Evolutionary conservation across 2,797 vertebrate genomes (phyloP), one percentile per base, ranked within the genome.

Genomic region (Pseudochirops corinnae): DNA sequence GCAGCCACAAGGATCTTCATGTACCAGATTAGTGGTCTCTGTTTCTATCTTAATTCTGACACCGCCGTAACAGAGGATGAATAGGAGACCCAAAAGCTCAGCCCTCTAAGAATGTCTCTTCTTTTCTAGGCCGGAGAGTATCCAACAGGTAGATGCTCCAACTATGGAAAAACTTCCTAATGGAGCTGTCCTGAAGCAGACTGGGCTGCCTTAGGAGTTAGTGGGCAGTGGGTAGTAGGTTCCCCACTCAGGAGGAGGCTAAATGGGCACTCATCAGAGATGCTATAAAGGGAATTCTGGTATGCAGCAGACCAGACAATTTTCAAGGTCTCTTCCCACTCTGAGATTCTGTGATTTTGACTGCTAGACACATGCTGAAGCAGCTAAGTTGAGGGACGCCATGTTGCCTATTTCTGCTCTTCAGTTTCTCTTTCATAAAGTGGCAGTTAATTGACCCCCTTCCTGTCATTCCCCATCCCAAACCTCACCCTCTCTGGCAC

Each of bases 1-100:
- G n/a, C n/a, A 74, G 14, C 16, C 18, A 62, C n/a, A 74, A 7
- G 12, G 67, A 74, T 39, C n/a, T 74, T 9, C 21, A n/a, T 39
- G 60, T 39, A 39, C n/a, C n/a, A 39, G n/a, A 9, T 74, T 74
- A 39, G 33, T 74, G 18, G 6, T 3, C n/a, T 39, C n/a, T 21
- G 16, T 74, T 74, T 74, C 28, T 74, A 74, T n/a, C 6, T 39
- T 74, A 39, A 74, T 11, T 39, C 39, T 74, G 67, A 74, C 10
- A 21, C n/a, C 6, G 21, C 5, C 39, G n/a, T 74, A 1, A 11
- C 7, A 74, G 16, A 67, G 33, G 62, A 67, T 67, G 14, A 67
- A 67, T 67, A 67, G 62, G 14, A 95, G 74, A 95, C 91, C 67
- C 95, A 96, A 91, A 91, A 29, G 56, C 67, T 95, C 28, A 94